phyloP scores from a whole-genome alignment of 2,113 vertebrate genomes.

The Cygnus atratus region DNA sequence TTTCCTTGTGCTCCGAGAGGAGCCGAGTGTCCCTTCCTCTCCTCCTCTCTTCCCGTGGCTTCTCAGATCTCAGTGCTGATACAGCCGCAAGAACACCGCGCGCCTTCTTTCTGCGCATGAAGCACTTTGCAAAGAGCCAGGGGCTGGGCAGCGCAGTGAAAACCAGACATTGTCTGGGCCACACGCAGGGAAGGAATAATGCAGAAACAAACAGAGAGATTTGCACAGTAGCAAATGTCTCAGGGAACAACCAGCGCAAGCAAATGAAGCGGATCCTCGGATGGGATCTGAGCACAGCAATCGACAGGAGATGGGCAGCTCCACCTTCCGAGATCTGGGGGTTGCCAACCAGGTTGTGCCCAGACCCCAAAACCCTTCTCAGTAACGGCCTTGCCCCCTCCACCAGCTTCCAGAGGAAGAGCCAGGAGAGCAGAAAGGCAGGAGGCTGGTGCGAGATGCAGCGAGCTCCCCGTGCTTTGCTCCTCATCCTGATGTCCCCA shows the following conservation, averaged over 20 bases:
- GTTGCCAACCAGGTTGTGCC: neutral
- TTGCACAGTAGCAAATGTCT: neutral
- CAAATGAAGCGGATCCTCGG: neutral
- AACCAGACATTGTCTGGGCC: neutral
- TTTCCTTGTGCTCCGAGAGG: neutral
- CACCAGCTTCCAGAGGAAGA: neutral
- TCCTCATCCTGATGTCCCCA: neutral
- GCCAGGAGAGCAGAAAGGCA: neutral
- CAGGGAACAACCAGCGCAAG: neutral
- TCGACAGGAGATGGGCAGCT: neutral
- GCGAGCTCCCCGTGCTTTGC: neutral
- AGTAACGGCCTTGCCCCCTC: neutral
- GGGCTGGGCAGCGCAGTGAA: neutral
- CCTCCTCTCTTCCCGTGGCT: neutral
- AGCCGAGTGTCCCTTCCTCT: neutral
- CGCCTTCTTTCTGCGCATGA: neutral
- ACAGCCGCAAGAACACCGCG: accelerated
- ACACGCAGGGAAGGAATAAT: neutral
- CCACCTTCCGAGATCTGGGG: neutral
- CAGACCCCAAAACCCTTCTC: neutral
- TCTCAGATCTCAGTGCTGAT: neutral
- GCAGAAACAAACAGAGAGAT: neutral
- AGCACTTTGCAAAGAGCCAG: neutral
- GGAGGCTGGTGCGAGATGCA: neutral
- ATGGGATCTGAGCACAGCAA: neutral